Evolutionary conservation across 1,140 invertebrate genomes (phyloP).

Genomic region (Pteromalus puparum): DNA sequence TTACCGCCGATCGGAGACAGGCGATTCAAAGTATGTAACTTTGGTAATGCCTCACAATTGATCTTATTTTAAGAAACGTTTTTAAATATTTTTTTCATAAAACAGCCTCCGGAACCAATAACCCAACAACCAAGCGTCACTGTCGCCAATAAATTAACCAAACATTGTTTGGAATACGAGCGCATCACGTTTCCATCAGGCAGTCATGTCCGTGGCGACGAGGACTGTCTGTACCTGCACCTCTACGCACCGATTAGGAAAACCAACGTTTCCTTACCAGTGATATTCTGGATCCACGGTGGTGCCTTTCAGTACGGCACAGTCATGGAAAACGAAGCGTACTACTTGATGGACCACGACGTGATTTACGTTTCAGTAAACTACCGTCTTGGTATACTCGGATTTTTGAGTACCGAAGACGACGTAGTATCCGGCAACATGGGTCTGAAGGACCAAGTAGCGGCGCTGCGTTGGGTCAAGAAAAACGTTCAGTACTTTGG

Average conservation of each 20-base stretch:
- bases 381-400: slow-evolving; percentile 8
- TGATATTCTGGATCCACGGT: slow-evolving; percentile 20
- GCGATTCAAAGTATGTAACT: slow-evolving; percentile 18
- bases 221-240: slow-evolving; percentile 25
- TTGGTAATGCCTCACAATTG: too few species aligned
- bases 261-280: neutral
- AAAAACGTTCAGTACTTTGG: slow-evolving; percentile 18
- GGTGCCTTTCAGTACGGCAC: slow-evolving; percentile 11
- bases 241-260: neutral
- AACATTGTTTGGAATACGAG: neutral
- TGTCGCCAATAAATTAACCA: too few species aligned
- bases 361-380: neutral
- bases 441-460: slow-evolving; percentile 24
- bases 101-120: too few species aligned
- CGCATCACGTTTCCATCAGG: neutral
- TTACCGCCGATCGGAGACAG: neutral
- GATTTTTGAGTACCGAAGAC: slow-evolving; percentile 39
- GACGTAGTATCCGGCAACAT: slow-evolving; percentile 30
- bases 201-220: neutral
- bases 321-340: neutral
- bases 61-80: too few species aligned
- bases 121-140: too few species aligned
- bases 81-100: too few species aligned
- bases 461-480: neutral
- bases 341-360: slow-evolving; percentile 20